Evolutionary conservation across 2,888 invertebrate genomes (phyloP).

Genomic region (Phengaris arion): DNA sequence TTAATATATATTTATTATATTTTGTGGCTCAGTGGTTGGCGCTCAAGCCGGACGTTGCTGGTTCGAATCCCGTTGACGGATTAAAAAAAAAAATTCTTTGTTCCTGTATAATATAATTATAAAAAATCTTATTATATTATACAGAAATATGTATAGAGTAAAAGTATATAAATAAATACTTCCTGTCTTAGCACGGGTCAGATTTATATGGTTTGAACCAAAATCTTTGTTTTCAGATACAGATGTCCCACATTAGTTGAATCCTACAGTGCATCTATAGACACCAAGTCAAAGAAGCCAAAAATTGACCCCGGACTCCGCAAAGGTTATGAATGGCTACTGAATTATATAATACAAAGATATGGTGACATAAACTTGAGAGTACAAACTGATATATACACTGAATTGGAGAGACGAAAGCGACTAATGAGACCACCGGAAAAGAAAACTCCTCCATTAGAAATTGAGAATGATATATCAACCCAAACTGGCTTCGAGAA

Average conservation of each 20-base stretch:
- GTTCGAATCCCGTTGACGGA: too few relatives aligned
- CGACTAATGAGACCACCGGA: conserved; percentile 61
- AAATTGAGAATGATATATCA: conserved; percentile 57
- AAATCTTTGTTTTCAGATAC: conserved; percentile 59
- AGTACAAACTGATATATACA: conserved; percentile 82
- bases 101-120: too few relatives aligned
- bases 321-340: conserved; percentile 85
- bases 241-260: conserved; percentile 91
- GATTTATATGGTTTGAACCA: too few relatives aligned
- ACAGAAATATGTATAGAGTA: too few relatives aligned
- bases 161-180: too few relatives aligned
- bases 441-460: conserved; percentile 56
- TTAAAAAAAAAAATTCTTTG: too few relatives aligned
- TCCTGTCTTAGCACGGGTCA: too few relatives aligned
- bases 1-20: too few relatives aligned
- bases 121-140: too few relatives aligned
- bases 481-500: conserved; percentile 74
- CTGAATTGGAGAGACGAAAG: conserved; percentile 72
- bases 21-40: too few relatives aligned
- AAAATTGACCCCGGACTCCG: conserved; percentile 84
- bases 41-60: too few relatives aligned
- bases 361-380: conserved; percentile 82
- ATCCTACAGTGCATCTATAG: conserved; percentile 80
- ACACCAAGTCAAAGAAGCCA: conserved; percentile 59
- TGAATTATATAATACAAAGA: conserved; percentile 83